phyloP scores from a whole-genome alignment of 2,113 vertebrate species.

The Grus americana region DNA sequence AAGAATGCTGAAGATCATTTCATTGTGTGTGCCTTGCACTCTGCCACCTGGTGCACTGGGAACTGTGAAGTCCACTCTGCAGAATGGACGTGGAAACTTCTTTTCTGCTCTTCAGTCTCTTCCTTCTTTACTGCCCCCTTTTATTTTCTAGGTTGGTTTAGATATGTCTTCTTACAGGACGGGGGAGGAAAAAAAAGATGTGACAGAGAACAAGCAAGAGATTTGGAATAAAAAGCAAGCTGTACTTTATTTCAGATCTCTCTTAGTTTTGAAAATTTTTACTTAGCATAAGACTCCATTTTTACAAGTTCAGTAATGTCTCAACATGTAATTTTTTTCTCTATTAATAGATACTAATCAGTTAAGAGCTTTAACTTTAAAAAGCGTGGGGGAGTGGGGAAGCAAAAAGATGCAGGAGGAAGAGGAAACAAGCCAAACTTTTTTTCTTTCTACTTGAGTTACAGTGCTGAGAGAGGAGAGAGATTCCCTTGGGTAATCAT shows the following conservation, averaged over 20 bases:
- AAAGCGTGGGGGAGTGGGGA: background rate
- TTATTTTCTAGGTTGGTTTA: background rate
- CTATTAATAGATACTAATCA: background rate
- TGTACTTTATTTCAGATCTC: background rate
- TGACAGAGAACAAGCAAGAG: background rate
- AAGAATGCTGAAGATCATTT: background rate
- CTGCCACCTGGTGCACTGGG: background rate
- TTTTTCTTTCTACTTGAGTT: background rate
- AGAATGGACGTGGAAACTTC: background rate
- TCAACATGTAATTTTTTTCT: background rate
- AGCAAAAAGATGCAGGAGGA: background rate
- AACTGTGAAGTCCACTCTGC: background rate
- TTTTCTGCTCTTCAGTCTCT: background rate
- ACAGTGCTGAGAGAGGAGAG: background rate
- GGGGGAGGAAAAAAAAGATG: rapidly evolving
- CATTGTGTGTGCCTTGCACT: background rate
- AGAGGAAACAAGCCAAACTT: background rate
- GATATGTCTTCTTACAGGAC: background rate
- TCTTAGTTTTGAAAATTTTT: background rate
- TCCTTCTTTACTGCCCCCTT: background rate
- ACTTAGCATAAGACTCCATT: background rate
- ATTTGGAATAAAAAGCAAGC: background rate
- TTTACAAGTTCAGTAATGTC: background rate
- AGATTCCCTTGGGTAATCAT: background rate
- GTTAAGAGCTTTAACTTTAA: background rate